Conservation (phyloP, 1,140 invertebrate genomes). For the Drosophila mojavensis region DNA sequence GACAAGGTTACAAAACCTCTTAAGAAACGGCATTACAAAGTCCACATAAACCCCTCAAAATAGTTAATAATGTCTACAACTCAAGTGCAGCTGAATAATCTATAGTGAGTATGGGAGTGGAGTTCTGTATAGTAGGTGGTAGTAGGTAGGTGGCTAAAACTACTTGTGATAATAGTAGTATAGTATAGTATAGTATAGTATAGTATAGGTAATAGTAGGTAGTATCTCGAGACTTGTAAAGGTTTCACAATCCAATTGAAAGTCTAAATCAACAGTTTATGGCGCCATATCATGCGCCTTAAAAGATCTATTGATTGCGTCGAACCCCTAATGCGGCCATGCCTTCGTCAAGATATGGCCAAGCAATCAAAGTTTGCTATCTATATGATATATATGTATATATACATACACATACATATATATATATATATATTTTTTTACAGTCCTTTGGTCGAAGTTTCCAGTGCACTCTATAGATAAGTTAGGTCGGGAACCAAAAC, state of each 20-base stretch:
- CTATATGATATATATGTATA: neutral
- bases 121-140: no score
- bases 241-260: constrained; percentile 9
- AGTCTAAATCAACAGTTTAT: constrained; percentile 16
- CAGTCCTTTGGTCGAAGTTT: neutral
- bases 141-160: constrained; percentile 6
- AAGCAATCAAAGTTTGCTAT: constrained; percentile 5
- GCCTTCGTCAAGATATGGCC: constrained; percentile 18
- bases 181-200: no score
- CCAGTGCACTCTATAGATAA: constrained; percentile 26
- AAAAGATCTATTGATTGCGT: constrained; percentile 28
- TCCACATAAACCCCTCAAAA: neutral
- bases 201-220: neutral
- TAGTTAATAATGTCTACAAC: constrained; percentile 6
- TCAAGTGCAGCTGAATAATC: neutral
- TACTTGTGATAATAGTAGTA: no score
- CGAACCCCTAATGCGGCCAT: constrained; percentile 11
- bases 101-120: no score
- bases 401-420: neutral
- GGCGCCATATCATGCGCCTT: constrained; percentile 25
- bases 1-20: constrained; percentile 3
- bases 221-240: neutral
- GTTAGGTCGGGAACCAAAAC: constrained; percentile 2
- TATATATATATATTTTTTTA: neutral
- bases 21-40: constrained; percentile 4